Conservation (phyloP, 1,140 invertebrate species). For the Heliconius melpomene region DNA sequence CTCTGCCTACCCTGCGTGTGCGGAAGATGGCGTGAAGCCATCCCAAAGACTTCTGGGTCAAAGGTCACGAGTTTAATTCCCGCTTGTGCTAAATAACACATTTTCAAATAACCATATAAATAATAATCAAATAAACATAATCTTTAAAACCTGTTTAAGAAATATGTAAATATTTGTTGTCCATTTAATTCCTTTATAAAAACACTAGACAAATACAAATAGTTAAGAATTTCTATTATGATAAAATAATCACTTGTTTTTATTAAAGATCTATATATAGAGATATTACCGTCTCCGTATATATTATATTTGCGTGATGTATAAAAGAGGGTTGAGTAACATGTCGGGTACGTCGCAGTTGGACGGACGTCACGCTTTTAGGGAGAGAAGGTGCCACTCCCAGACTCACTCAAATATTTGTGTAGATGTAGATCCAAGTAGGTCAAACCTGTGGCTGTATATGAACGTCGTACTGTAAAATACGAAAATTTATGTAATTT, state of each 20-base stretch:
- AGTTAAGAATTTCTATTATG: no score
- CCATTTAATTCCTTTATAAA: background rate
- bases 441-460: slow-evolving; percentile 55
- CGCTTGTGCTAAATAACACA: slow-evolving; percentile 21
- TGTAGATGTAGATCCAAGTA: slow-evolving; percentile 51
- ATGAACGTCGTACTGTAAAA: slow-evolving; percentile 27
- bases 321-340: slow-evolving; percentile 19
- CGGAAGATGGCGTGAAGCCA: no score
- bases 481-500: slow-evolving; percentile 16
- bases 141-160: background rate
- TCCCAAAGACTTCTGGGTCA: slow-evolving; percentile 11
- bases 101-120: background rate
- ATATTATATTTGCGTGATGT: background rate
- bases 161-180: background rate
- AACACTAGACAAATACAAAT: no score
- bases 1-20: no score
- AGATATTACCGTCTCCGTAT: background rate
- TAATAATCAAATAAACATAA: no score
- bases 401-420: slow-evolving; percentile 62
- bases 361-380: slow-evolving; percentile 33
- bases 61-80: slow-evolving; percentile 28
- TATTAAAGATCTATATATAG: background rate
- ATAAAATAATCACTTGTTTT: no score
- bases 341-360: slow-evolving; percentile 28
- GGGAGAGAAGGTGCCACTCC: slow-evolving; percentile 59